A percentile compares a stretch with the other conserved stretches of the same genome.
Conservation (phyloP, 2,113 vertebrate species). For the Gobius niger region DNA sequence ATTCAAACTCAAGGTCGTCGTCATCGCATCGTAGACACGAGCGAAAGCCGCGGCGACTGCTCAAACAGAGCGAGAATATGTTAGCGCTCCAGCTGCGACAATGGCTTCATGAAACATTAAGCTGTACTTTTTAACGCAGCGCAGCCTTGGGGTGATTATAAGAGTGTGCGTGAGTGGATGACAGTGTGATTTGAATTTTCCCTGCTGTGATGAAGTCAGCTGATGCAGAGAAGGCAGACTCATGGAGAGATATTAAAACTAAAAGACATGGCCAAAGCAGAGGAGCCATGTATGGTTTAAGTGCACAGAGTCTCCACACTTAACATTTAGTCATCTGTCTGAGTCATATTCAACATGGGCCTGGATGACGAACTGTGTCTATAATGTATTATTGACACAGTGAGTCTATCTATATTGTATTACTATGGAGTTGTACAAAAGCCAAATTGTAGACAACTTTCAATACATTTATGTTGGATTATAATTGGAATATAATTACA, state of each 20-base stretch:
- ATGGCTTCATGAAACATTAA: conserved; percentile 61
- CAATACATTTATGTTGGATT: no score
- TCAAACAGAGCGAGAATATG: conserved; percentile 26
- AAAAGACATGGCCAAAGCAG: conserved; percentile 12
- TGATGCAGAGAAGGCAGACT: conserved; percentile 27
- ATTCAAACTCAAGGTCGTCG: conserved; percentile 33
- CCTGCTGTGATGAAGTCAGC: conserved; percentile 30
- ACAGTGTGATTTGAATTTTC: conserved; percentile 17
- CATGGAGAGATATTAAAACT: conserved; percentile 25
- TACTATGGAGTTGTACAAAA: no score
- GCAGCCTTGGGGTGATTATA: conserved; percentile 45
- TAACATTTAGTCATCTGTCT: conserved; percentile 13
- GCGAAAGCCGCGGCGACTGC: conserved; percentile 19
- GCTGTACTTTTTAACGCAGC: conserved; percentile 33
- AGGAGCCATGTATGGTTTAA: conserved; percentile 16
- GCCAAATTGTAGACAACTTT: no score
- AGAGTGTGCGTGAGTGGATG: conserved; percentile 30
- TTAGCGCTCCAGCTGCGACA: conserved; percentile 35
- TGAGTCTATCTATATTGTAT: no score
- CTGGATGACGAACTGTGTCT: neutral
- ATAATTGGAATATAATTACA: no score
- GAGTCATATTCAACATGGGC: conserved; percentile 5
- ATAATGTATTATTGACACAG: neutral
- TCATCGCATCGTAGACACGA: conserved; percentile 23
- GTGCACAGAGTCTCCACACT: conserved; percentile 15